phyloP scores from a whole-genome alignment of 2,113 vertebrate genomes.

The Diglossa brunneiventris region DNA sequence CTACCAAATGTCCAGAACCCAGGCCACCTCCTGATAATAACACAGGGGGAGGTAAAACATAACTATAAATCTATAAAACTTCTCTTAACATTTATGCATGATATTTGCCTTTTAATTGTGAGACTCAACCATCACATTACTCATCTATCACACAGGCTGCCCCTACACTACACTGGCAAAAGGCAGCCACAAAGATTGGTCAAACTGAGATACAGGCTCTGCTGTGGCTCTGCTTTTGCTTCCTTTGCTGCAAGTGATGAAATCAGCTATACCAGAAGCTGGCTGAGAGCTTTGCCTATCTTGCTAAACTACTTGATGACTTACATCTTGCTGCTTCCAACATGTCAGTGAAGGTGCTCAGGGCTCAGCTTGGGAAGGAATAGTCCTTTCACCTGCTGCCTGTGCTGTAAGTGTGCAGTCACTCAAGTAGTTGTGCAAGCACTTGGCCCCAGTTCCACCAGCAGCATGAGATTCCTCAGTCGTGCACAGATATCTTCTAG shows the following conservation, averaged over 20 bases:
- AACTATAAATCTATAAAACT: neutral
- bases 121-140: neutral
- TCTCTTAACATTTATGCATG: neutral
- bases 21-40: neutral
- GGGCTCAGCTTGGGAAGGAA: too few relatives aligned
- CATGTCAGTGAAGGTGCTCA: neutral
- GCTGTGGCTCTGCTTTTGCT: neutral
- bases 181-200: neutral
- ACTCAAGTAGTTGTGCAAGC: too few relatives aligned
- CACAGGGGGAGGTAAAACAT: neutral
- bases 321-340: rapidly evolving
- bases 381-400: too few relatives aligned
- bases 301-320: neutral
- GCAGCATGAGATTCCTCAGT: too few relatives aligned
- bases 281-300: neutral
- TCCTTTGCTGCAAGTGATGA: neutral
- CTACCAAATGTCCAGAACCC: neutral
- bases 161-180: neutral
- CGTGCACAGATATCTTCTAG: neutral
- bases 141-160: neutral
- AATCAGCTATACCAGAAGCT: neutral
- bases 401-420: too few relatives aligned
- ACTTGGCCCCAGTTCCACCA: too few relatives aligned
- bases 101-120: neutral
- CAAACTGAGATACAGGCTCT: neutral